Conservation (phyloP, 2,797 vertebrate species). For the Thalassophryne amazonica region DNA sequence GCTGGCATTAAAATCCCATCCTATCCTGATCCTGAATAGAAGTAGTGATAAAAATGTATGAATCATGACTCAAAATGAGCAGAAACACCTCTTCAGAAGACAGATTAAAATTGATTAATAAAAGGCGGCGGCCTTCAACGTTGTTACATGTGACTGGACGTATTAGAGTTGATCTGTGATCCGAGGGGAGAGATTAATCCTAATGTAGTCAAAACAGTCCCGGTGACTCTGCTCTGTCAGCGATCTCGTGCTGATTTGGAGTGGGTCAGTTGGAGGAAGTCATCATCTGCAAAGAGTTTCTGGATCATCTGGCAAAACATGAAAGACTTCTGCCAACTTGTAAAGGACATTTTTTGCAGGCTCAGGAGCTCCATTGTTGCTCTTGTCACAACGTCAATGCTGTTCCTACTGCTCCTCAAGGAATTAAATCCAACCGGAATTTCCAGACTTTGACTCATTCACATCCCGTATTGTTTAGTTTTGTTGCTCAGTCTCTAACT, state of each 20-base stretch:
- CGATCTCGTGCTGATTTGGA: no score
- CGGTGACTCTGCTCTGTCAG: no score
- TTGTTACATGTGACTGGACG: conserved; percentile 19
- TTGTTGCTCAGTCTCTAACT: conserved; percentile 56
- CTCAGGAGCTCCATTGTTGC: conserved; percentile 58
- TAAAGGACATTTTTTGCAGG: conserved; percentile 39
- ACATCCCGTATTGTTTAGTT: conserved; percentile 42
- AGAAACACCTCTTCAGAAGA: background rate
- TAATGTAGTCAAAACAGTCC: conserved; percentile 44
- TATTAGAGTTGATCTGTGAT: conserved; percentile 29
- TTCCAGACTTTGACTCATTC: conserved; percentile 41
- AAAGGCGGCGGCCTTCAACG: conserved; percentile 23
- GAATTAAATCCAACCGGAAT: conserved; percentile 59
- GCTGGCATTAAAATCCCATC: conserved; percentile 8
- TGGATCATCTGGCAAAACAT: conserved; percentile 33
- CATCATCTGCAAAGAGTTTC: conserved; percentile 37
- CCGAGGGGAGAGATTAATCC: conserved; percentile 50
- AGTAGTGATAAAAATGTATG: no score
- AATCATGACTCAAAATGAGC: background rate
- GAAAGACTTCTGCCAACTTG: conserved; percentile 30
- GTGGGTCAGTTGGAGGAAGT: no score
- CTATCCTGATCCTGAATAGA: background rate
- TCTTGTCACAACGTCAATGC: conserved; percentile 47
- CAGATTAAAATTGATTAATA: background rate
- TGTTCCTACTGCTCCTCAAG: conserved; percentile 33